A percentile compares a stretch with the other conserved stretches of the same genome.
Conservation (phyloP, 2,797 vertebrate species). For the Hydrophis major region DNA sequence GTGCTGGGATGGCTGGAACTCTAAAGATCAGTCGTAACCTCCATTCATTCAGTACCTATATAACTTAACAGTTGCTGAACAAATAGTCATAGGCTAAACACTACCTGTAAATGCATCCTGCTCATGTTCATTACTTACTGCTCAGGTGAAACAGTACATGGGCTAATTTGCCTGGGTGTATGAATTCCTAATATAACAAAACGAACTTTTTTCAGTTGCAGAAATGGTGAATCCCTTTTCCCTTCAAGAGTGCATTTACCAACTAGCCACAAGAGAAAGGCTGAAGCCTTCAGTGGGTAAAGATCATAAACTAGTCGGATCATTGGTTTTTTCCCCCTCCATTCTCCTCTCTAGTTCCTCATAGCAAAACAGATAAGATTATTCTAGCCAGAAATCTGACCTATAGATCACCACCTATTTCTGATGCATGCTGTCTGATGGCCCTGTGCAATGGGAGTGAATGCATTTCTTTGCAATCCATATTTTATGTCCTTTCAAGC, state of each 20-base stretch:
- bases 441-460: not conserved
- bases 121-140: not conserved
- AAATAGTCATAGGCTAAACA: not conserved
- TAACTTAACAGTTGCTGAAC: not conserved
- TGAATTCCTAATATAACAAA: not conserved
- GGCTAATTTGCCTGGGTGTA: not conserved
- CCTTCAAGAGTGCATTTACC: not conserved
- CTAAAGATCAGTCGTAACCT: not conserved
- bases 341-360: not conserved
- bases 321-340: not conserved
- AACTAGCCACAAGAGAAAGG: not conserved
- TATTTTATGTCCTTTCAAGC: not conserved
- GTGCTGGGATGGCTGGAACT: not conserved
- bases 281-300: not conserved
- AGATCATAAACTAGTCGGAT: not conserved
- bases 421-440: not conserved
- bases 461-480: not conserved
- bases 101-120: not conserved
- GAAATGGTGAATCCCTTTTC: not conserved
- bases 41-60: not conserved
- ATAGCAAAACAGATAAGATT: not conserved
- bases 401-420: not conserved
- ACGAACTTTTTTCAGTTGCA: not conserved
- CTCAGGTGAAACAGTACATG: not conserved
- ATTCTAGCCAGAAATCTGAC: not conserved